Conservation (phyloP, 2,113 vertebrate species). For the Cathartes aura region DNA sequence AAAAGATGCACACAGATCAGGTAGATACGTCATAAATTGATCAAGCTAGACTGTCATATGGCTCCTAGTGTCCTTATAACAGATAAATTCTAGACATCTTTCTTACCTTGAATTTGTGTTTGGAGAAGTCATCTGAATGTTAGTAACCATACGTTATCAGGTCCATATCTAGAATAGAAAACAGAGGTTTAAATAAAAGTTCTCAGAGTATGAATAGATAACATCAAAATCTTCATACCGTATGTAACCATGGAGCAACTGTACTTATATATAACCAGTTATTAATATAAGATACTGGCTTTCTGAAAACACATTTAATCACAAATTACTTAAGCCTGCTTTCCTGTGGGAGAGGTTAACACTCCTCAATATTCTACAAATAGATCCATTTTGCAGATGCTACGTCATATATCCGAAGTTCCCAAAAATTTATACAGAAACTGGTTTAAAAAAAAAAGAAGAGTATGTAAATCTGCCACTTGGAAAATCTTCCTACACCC, state of each 20-base stretch:
- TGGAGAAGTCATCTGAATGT: not conserved
- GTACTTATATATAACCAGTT: not conserved
- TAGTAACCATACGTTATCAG: not conserved
- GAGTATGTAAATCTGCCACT: not conserved
- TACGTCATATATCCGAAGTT: fast-evolving
- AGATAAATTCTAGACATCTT: not conserved
- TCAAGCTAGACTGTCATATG: not conserved
- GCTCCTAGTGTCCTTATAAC: not conserved
- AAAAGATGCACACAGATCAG: not conserved
- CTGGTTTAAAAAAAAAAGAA: not conserved
- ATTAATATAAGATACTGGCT: not conserved
- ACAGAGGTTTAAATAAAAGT: not conserved
- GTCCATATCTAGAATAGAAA: not conserved
- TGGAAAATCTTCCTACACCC: not conserved
- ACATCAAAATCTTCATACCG: not conserved
- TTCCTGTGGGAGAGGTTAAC: not conserved
- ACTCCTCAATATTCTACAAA: not conserved
- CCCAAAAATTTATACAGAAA: not conserved
- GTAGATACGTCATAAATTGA: not conserved
- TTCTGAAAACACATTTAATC: not conserved
- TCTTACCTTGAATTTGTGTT: not conserved
- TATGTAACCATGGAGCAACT: not conserved
- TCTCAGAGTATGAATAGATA: not conserved
- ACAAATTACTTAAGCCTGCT: not conserved
- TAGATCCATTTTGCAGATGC: not conserved